Percentiles rank a stretch among this genome's conserved stretches.
These are phyloP conservation scores for Xestia rhomboidea DNA, from an alignment of 2,888 invertebrate species.

Conservation along the genomic window DNA sequence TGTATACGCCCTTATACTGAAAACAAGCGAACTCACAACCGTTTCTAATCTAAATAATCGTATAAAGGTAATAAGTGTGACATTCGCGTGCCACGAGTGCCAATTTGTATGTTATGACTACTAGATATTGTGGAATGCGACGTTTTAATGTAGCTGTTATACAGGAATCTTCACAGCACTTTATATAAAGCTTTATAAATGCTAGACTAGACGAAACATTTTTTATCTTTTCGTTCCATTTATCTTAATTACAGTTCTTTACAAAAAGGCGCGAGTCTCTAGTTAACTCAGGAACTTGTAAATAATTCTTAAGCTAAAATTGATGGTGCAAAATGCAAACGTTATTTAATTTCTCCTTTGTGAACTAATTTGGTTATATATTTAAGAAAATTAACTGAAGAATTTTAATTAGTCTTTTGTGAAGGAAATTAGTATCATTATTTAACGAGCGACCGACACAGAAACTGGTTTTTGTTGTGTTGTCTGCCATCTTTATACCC, in stretches of 20 bases:
- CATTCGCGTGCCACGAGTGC: slow-evolving; percentile 33
- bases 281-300: slow-evolving; percentile 21
- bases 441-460: slow-evolving; percentile 20
- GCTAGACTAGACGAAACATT: slow-evolving; percentile 18
- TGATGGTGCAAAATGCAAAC: slow-evolving; percentile 47
- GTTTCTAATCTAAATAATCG: slow-evolving; percentile 46
- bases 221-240: slow-evolving; percentile 55
- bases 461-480: slow-evolving; percentile 10
- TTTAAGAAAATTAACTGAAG: slow-evolving; percentile 36
- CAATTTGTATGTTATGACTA: slow-evolving; percentile 54
- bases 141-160: slow-evolving; percentile 36
- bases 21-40: slow-evolving; percentile 43
- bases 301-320: slow-evolving; percentile 36
- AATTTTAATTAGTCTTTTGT: slow-evolving; percentile 52
- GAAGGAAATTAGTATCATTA: slow-evolving; percentile 32
- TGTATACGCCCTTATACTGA: too few relatives aligned
- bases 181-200: slow-evolving; percentile 40
- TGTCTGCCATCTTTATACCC: background rate
- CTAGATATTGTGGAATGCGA: slow-evolving; percentile 36
- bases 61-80: slow-evolving; percentile 37
- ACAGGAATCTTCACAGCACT: slow-evolving; percentile 20
- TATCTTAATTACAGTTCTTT: slow-evolving; percentile 52
- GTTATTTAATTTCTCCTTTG: slow-evolving; percentile 42
- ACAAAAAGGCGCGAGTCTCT: slow-evolving; percentile 13
- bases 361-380: slow-evolving; percentile 48